phyloP scores from a whole-genome alignment of 2,113 vertebrate species.

The Mormyrus lacerda region DNA sequence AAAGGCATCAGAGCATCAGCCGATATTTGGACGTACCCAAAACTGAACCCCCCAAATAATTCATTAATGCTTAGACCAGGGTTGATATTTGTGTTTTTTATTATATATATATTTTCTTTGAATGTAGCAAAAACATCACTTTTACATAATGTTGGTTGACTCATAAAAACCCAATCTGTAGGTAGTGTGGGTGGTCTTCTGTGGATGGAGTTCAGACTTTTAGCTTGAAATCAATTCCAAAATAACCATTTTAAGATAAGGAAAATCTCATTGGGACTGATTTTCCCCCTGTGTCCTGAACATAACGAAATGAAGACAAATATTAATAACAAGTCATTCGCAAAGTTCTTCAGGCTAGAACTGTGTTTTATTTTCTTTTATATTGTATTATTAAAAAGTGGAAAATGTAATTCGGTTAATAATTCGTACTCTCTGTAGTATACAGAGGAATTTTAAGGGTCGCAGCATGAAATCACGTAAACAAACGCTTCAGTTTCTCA shows the following conservation, averaged over 20 bases:
- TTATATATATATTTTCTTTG: neutral
- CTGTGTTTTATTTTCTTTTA: neutral
- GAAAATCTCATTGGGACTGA: neutral
- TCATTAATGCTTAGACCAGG: neutral
- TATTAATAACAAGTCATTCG: neutral
- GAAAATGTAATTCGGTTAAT: neutral
- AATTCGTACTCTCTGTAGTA: neutral
- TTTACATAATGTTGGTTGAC: slow-evolving; percentile 12
- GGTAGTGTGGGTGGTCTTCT: slow-evolving; percentile 9
- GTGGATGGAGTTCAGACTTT: neutral
- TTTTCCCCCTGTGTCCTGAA: neutral
- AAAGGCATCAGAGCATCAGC: neutral
- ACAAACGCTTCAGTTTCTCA: neutral
- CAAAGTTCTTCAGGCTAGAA: neutral
- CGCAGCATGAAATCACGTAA: neutral
- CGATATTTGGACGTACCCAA: neutral
- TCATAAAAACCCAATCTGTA: slow-evolving; percentile 2
- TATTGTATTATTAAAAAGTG: neutral
- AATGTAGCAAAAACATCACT: neutral
- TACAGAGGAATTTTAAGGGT: neutral
- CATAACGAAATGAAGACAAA: neutral
- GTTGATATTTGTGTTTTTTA: neutral
- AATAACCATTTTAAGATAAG: neutral
- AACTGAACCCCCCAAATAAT: neutral
- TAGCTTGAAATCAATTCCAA: slow-evolving; percentile 9